Evolutionary conservation across 2,797 vertebrate genomes (phyloP).

Genomic region (Clarias fuscus): DNA sequence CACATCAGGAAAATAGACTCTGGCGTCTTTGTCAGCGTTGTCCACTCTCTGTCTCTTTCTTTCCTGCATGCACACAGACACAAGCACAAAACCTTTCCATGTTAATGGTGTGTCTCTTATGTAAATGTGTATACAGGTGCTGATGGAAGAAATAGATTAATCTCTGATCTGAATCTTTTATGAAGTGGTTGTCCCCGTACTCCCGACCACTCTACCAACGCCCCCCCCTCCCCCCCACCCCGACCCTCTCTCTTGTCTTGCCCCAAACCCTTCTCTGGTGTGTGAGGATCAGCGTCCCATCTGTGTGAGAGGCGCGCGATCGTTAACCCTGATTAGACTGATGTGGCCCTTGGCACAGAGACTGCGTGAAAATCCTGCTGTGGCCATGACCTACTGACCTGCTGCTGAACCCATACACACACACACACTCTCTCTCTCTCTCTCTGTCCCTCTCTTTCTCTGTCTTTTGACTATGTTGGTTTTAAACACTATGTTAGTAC

Average conservation of each 20-base stretch:
- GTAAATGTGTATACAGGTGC: neutral
- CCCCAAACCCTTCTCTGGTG: neutral
- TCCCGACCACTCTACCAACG: neutral
- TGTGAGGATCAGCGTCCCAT: slow-evolving; percentile 31
- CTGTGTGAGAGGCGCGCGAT: slow-evolving; percentile 51
- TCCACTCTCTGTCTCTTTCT: neutral
- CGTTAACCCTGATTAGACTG: slow-evolving; percentile 84
- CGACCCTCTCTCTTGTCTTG: neutral
- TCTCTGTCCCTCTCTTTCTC: neutral
- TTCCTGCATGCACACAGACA: neutral
- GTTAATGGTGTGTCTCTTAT: slow-evolving; percentile 14
- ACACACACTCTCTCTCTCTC: neutral
- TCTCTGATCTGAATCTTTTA: neutral
- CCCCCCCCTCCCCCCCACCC: no score
- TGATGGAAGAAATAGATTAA: neutral
- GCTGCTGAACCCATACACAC: slow-evolving; percentile 68
- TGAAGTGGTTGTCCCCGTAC: neutral
- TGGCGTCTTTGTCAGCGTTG: neutral
- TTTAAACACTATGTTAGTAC: neutral
- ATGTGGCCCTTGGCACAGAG: slow-evolving; percentile 70
- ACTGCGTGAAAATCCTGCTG: slow-evolving; percentile 79
- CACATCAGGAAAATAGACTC: slow-evolving; percentile 17
- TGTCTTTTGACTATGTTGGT: neutral
- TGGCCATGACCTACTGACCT: slow-evolving; percentile 77
- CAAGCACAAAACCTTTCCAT: neutral